phyloP scores from a whole-genome alignment of 2,888 invertebrate genomes.

The Drosophila atripex region DNA sequence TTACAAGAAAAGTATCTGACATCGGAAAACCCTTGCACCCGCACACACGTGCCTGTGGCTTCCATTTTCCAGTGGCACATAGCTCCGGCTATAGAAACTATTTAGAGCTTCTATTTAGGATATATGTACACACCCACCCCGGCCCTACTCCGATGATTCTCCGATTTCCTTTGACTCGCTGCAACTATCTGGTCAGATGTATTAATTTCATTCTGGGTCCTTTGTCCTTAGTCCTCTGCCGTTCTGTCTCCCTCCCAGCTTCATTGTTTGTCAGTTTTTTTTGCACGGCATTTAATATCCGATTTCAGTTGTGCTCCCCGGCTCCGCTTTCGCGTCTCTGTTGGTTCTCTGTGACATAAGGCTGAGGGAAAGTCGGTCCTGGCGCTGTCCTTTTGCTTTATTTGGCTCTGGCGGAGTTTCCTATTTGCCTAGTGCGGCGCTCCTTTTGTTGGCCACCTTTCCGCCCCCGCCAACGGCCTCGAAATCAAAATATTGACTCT shows the following conservation, averaged over 20 bases:
- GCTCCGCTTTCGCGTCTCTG: constrained; percentile 31
- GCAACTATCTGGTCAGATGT: constrained; percentile 42
- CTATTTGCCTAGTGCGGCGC: constrained; percentile 66
- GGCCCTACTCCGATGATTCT: constrained; percentile 7
- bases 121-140: constrained; percentile 25
- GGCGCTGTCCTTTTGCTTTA: constrained; percentile 38
- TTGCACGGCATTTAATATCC: constrained; percentile 76
- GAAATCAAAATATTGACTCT: constrained; percentile 75
- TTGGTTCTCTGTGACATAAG: constrained; percentile 77
- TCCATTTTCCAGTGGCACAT: constrained; percentile 68
- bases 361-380: constrained; percentile 36
- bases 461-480: constrained; percentile 19
- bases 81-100: constrained; percentile 67
- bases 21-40: constrained; percentile 9
- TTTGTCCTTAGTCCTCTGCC: constrained; percentile 15
- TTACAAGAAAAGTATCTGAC: constrained; percentile 46
- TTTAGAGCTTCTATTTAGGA: constrained; percentile 58
- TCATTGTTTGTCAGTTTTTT: constrained; percentile 42
- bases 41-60: constrained; percentile 63
- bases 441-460: constrained; percentile 56
- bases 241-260: constrained; percentile 25
- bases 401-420: constrained; percentile 60
- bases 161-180: constrained; percentile 11
- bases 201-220: constrained; percentile 46
- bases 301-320: constrained; percentile 67